A percentile compares a stretch with the other conserved stretches of the same genome.
Evolutionary conservation across 2,888 invertebrate species (phyloP).

Genomic region (Plagodis dolabraria): DNA sequence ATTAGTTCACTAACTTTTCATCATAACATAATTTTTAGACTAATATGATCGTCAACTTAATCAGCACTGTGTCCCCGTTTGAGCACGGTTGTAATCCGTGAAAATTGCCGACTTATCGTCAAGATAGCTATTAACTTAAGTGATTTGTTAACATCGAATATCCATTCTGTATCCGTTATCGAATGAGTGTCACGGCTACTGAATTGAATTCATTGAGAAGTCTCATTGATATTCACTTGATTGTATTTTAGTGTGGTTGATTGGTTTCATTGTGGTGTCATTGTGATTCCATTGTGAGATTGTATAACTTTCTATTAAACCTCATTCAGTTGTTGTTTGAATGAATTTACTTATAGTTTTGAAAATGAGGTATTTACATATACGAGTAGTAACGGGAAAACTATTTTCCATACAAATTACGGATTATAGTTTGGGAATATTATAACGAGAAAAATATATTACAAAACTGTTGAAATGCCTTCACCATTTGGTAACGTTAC

Average conservation of each 20-base stretch:
- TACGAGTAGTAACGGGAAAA: too few species aligned
- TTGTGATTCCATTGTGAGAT: neutral
- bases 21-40: neutral
- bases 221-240: slow-evolving; percentile 14
- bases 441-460: too few species aligned
- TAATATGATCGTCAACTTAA: slow-evolving; percentile 16
- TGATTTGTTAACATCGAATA: slow-evolving; percentile 35
- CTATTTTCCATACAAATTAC: too few species aligned
- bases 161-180: slow-evolving; percentile 20
- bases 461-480: too few species aligned
- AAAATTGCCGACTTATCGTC: slow-evolving; percentile 62
- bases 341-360: too few species aligned
- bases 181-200: slow-evolving; percentile 26
- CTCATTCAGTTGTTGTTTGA: too few species aligned
- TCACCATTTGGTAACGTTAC: too few species aligned
- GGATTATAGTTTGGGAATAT: too few species aligned
- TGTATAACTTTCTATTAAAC: too few species aligned
- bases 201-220: slow-evolving; percentile 26
- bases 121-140: slow-evolving; percentile 51
- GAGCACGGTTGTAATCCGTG: slow-evolving; percentile 57
- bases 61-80: slow-evolving; percentile 44
- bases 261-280: neutral
- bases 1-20: too few species aligned
- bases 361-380: too few species aligned
- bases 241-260: slow-evolving; percentile 2